Conservation (phyloP, 1,140 invertebrate species). For the Stenopsyche tienmushanensis region DNA sequence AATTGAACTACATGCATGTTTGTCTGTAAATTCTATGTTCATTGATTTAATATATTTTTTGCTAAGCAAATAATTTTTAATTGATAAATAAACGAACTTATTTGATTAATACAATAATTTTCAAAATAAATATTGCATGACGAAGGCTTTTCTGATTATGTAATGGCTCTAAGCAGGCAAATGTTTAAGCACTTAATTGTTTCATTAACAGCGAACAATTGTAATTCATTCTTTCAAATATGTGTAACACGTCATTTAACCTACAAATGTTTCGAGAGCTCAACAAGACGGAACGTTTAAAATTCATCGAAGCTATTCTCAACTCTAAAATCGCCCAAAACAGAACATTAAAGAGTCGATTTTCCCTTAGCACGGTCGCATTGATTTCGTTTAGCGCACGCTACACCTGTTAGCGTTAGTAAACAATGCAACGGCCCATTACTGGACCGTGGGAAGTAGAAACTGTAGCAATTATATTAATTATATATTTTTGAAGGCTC, state of each 20-base stretch:
- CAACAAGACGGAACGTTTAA: neutral
- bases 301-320: too few species aligned
- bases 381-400: neutral
- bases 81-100: too few species aligned
- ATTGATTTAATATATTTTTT: too few species aligned
- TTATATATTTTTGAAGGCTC: neutral
- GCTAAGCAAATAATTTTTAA: too few species aligned
- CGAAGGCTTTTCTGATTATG: too few species aligned
- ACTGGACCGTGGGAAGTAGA: constrained; percentile 22
- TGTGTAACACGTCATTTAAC: constrained; percentile 24
- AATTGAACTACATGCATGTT: too few species aligned
- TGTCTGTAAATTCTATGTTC: too few species aligned
- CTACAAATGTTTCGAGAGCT: neutral
- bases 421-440: constrained; percentile 10
- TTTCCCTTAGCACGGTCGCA: neutral
- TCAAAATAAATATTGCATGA: too few species aligned
- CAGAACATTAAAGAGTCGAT: neutral
- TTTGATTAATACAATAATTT: too few species aligned
- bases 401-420: constrained; percentile 3
- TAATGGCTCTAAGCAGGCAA: neutral
- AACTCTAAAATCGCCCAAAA: neutral
- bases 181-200: constrained; percentile 20
- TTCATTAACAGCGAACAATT: constrained; percentile 28
- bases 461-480: constrained; percentile 7
- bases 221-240: constrained; percentile 22